Conservation (phyloP, 64 coral and sea anemone genomes). For the Cladopsammia gracilis region DNA sequence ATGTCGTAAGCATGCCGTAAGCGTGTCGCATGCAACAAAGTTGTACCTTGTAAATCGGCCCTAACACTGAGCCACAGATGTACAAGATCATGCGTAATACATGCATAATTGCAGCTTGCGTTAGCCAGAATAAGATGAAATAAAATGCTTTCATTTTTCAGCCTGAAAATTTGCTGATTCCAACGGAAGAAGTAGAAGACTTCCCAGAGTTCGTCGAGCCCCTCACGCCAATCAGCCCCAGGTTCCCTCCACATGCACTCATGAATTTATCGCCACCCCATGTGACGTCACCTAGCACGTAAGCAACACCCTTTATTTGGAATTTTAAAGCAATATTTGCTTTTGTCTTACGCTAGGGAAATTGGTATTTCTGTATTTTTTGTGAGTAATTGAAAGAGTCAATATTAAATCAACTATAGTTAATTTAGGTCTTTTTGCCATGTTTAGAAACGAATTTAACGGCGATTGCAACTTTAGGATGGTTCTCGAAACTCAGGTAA, state of each 20-base stretch:
- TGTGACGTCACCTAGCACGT: conserved; percentile 64
- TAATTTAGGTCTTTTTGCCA: neutral
- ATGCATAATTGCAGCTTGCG: too few relatives aligned
- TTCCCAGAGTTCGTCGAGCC: conserved; percentile 32
- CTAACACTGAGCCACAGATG: too few relatives aligned
- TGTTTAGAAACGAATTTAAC: conserved; percentile 36
- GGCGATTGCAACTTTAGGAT: conserved; percentile 71
- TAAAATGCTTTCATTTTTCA: neutral
- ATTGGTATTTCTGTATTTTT: too few relatives aligned
- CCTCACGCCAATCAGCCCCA: conserved; percentile 9
- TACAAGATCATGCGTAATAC: too few relatives aligned
- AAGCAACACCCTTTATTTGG: neutral
- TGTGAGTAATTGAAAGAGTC: neutral
- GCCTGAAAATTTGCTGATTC: neutral
- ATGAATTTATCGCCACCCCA: conserved; percentile 51
- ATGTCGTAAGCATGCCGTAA: too few relatives aligned
- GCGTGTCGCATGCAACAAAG: too few relatives aligned
- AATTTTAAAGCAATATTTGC: neutral
- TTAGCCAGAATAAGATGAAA: too few relatives aligned
- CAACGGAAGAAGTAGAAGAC: neutral
- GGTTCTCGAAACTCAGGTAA: conserved; percentile 59
- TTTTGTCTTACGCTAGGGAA: too few relatives aligned
- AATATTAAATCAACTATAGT: neutral
- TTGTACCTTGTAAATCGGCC: too few relatives aligned
- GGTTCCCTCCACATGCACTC: neutral